Evolutionary conservation across 2,797 vertebrate species (phyloP).

Genomic region (Siniperca undulata): DNA sequence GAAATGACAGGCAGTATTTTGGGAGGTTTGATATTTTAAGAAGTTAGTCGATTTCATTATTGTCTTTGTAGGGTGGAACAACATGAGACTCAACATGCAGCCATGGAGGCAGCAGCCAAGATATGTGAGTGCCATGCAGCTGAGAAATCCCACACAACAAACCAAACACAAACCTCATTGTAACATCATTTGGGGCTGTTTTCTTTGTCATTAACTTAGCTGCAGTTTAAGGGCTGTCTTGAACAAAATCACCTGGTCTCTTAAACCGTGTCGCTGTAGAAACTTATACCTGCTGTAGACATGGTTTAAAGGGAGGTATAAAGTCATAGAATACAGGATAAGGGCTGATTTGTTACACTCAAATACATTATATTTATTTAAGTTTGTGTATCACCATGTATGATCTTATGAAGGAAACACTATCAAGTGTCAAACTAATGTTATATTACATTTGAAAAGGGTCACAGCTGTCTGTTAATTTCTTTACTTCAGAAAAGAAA

Average conservation of each 20-base stretch:
- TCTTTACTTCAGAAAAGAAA: too few relatives aligned
- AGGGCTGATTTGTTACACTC: background rate
- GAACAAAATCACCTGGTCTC: background rate
- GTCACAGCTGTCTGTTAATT: too few relatives aligned
- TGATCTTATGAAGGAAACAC: background rate
- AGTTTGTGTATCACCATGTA: too few relatives aligned
- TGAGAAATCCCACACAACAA: background rate
- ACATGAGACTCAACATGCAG: conserved; percentile 77
- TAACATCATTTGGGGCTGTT: background rate
- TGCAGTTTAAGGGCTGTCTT: background rate
- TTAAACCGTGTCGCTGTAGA: too few relatives aligned
- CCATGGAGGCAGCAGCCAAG: conserved; percentile 86
- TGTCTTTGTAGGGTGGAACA: conserved; percentile 80
- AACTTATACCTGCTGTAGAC: background rate
- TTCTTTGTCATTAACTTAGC: background rate
- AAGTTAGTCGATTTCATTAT: conserved; percentile 6
- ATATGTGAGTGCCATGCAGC: conserved; percentile 79
- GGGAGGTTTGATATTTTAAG: background rate
- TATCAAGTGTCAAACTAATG: background rate
- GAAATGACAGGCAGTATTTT: background rate
- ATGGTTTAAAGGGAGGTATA: background rate
- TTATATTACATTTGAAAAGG: background rate
- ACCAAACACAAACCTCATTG: background rate
- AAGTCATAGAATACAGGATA: background rate
- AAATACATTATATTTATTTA: background rate